Evolutionary conservation across 1,140 invertebrate genomes (phyloP).

Genomic region (Musca vetustissima): DNA sequence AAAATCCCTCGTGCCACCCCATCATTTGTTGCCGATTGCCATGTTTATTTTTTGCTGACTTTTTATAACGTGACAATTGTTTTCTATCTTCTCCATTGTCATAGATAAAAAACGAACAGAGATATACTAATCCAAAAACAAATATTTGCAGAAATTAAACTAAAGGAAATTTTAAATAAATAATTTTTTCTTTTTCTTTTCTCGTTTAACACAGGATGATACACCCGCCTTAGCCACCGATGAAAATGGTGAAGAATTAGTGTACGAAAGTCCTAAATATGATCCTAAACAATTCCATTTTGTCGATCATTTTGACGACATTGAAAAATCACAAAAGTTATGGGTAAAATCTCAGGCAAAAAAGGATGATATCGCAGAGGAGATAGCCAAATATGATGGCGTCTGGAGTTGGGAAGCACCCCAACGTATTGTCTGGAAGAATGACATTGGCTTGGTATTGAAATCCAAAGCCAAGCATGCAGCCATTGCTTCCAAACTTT

Average conservation of each 20-base stretch:
- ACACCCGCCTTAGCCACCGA: slow-evolving; percentile 8
- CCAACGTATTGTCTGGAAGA: slow-evolving; percentile 71
- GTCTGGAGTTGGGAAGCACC: slow-evolving; percentile 77
- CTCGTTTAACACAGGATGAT: slow-evolving; percentile 12
- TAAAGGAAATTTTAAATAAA: no score
- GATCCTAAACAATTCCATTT: slow-evolving; percentile 70
- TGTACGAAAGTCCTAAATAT: slow-evolving; percentile 64
- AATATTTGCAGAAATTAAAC: no score
- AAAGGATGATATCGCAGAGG: slow-evolving; percentile 89
- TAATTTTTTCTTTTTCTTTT: background rate
- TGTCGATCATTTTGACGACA: slow-evolving; percentile 87
- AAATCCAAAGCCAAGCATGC: slow-evolving; percentile 96
- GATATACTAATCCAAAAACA: no score
- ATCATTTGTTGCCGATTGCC: no score
- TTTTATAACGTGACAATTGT: no score
- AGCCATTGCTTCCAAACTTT: slow-evolving; percentile 83
- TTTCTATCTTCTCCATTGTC: no score
- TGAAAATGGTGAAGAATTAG: slow-evolving; percentile 32
- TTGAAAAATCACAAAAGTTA: slow-evolving; percentile 69
- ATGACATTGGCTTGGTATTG: slow-evolving; percentile 87
- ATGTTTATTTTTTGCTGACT: no score
- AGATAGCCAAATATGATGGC: slow-evolving; percentile 95
- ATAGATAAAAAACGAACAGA: no score
- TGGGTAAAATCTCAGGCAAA: slow-evolving; percentile 92
- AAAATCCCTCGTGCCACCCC: background rate